These are phyloP conservation scores for Atrichornis clamosus DNA, from an alignment of 2,113 vertebrate species.

Conservation along the genomic window DNA sequence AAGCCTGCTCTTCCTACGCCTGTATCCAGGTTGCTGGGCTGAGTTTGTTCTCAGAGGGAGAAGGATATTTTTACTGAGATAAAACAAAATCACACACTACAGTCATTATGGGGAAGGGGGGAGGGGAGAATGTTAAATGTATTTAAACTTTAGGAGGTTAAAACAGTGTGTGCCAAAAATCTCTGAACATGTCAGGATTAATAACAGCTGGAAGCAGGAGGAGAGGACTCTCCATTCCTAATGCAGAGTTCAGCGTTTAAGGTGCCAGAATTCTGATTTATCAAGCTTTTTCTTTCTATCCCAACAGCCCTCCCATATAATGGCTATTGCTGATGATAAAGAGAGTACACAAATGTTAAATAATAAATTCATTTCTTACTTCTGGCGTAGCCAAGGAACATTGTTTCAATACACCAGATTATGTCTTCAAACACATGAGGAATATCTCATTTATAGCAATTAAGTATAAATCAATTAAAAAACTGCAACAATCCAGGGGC, in stretches of 20 bases:
- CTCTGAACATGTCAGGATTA: slow-evolving; percentile 32
- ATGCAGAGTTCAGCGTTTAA: not conserved
- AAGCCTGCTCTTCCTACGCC: slow-evolving; percentile 8
- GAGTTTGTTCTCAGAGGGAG: slow-evolving; percentile 4
- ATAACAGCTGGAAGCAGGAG: slow-evolving; percentile 16
- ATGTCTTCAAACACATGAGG: not conserved
- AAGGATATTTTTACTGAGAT: slow-evolving; percentile 33
- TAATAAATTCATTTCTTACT: not conserved
- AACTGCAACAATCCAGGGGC: not conserved
- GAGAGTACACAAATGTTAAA: not conserved
- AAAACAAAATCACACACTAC: slow-evolving; percentile 6
- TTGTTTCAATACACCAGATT: not conserved
- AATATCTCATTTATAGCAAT: not conserved
- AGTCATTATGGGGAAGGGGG: not conserved
- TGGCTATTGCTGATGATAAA: not conserved
- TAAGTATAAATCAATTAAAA: not conserved
- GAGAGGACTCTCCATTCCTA: not conserved
- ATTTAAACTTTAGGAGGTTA: slow-evolving; percentile 21
- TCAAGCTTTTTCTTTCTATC: not conserved
- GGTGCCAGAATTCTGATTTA: not conserved
- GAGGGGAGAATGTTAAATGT: not conserved
- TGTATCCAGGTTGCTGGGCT: slow-evolving; percentile 10
- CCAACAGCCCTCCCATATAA: not conserved
- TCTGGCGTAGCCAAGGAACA: not conserved
- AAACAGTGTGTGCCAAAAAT: not conserved